Evolutionary conservation across 1,140 invertebrate species (phyloP).

Genomic region (Saccostrea cuccullata): DNA sequence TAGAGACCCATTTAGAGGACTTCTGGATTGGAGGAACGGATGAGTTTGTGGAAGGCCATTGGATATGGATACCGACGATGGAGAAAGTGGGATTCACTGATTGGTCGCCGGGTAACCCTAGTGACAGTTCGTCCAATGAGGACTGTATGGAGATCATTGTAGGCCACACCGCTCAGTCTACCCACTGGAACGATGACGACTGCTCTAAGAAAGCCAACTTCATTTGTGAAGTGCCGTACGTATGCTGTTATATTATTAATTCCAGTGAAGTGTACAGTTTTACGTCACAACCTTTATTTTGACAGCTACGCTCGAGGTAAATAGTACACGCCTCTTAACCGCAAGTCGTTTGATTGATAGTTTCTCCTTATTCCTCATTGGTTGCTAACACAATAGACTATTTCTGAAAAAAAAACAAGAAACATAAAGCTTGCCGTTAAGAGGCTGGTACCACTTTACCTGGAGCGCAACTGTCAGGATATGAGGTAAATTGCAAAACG

Average conservation of each 20-base stretch:
- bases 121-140: slow-evolving; percentile 6
- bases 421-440: too few relatives aligned
- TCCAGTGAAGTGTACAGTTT: too few relatives aligned
- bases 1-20: slow-evolving; percentile 39
- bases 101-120: slow-evolving; percentile 49
- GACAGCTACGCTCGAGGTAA: too few relatives aligned
- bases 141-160: slow-evolving; percentile 43
- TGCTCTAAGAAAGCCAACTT: slow-evolving; percentile 13
- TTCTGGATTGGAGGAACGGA: slow-evolving; percentile 52
- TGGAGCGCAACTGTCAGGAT: too few relatives aligned
- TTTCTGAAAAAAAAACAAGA: too few relatives aligned
- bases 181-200: slow-evolving; percentile 34
- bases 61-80: slow-evolving; percentile 34
- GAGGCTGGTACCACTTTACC: too few relatives aligned
- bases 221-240: slow-evolving; percentile 33
- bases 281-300: too few relatives aligned
- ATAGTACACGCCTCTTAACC: too few relatives aligned
- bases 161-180: neutral
- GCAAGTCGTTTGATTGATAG: too few relatives aligned
- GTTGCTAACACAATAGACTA: too few relatives aligned
- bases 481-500: too few relatives aligned
- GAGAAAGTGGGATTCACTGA: neutral
- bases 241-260: neutral
- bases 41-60: slow-evolving; percentile 44
- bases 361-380: too few relatives aligned